Percentiles rank a stretch among this genome's conserved stretches.
Conservation (phyloP, 2,113 vertebrate genomes). For the Polypterus senegalus region DNA sequence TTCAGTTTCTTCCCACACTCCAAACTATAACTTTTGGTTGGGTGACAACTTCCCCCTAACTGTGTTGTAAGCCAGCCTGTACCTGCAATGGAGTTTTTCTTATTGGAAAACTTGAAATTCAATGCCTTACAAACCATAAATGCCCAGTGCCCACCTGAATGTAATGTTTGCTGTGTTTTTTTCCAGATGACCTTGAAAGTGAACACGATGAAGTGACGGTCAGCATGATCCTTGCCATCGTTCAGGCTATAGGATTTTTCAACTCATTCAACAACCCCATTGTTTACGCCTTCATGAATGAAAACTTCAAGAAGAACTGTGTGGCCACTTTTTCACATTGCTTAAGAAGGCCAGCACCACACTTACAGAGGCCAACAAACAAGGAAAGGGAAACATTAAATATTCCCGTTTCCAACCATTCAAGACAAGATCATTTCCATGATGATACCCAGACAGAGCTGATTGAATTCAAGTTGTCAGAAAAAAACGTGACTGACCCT, state of each 20-base stretch:
- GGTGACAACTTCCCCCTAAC: too few relatives aligned
- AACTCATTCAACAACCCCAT: constrained; percentile 71
- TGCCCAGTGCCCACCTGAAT: too few relatives aligned
- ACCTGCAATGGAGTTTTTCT: too few relatives aligned
- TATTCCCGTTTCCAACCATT: constrained; percentile 42
- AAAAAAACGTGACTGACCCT: constrained; percentile 13
- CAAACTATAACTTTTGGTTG: too few relatives aligned
- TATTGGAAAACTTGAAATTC: too few relatives aligned
- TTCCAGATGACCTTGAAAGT: constrained; percentile 53
- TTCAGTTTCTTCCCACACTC: too few relatives aligned
- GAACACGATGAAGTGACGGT: constrained; percentile 54
- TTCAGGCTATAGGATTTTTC: constrained; percentile 65
- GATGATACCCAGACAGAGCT: constrained; percentile 1
- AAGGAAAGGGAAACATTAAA: constrained; percentile 24
- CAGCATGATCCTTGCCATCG: constrained; percentile 53
- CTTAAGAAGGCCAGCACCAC: constrained; percentile 23
- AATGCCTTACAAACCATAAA: too few relatives aligned
- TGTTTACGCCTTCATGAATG: constrained; percentile 67
- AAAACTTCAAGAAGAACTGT: constrained; percentile 67
- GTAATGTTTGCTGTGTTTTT: background rate
- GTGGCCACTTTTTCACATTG: constrained; percentile 46
- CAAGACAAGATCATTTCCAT: constrained; percentile 34
- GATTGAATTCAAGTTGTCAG: background rate
- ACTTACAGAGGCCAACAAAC: constrained; percentile 3
- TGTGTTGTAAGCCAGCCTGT: too few relatives aligned